phyloP scores from a whole-genome alignment of 1,140 invertebrate genomes.

The Aphis gossypii region DNA sequence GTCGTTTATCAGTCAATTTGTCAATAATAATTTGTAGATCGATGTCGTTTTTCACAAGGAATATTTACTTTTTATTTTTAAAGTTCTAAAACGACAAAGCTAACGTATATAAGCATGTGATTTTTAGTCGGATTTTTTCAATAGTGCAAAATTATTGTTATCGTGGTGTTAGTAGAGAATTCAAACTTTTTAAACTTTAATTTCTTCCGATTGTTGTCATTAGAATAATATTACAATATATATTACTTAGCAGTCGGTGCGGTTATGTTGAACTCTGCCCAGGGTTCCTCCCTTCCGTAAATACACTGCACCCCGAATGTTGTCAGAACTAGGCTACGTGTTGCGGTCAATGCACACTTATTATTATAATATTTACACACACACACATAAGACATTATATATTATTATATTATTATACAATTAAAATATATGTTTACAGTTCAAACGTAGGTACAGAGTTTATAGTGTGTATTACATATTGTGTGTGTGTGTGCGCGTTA shows the following conservation, averaged over 20 bases:
- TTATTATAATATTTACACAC: neutral
- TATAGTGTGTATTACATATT: neutral
- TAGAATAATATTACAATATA: too few relatives aligned
- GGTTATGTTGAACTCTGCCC: too few relatives aligned
- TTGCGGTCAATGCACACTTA: neutral
- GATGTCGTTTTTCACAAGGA: too few relatives aligned
- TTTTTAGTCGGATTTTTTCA: too few relatives aligned
- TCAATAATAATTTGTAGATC: neutral
- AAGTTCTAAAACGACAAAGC: too few relatives aligned
- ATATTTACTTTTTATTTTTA: too few relatives aligned
- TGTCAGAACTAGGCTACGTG: neutral
- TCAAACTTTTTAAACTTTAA: too few relatives aligned
- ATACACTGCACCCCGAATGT: neutral
- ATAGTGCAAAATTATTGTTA: too few relatives aligned
- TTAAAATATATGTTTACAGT: conserved; percentile 11
- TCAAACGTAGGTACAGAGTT: neutral
- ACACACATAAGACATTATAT: neutral
- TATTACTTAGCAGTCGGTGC: neutral
- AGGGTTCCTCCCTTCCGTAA: neutral
- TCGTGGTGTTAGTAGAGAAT: too few relatives aligned
- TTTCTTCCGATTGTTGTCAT: too few relatives aligned
- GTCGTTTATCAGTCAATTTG: neutral
- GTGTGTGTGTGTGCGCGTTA: neutral
- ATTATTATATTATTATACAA: neutral
- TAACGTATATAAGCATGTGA: too few relatives aligned